Evolutionary conservation across 2,113 vertebrate genomes (phyloP).

Genomic region (Eclectus roratus): DNA sequence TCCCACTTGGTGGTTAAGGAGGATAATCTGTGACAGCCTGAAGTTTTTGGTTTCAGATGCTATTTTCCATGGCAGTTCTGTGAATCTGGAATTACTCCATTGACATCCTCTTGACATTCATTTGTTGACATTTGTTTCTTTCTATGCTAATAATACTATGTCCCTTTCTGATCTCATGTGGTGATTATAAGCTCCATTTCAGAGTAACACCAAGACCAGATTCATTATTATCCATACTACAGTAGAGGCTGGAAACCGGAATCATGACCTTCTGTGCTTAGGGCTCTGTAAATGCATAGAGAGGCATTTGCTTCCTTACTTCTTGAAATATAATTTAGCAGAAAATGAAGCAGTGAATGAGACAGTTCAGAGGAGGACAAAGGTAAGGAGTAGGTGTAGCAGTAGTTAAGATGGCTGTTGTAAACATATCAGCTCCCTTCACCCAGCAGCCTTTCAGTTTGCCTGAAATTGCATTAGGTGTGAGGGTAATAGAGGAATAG

Average conservation of each 20-base stretch:
- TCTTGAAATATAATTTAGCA: conserved; percentile 27
- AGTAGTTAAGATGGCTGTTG: neutral
- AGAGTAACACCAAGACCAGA: neutral
- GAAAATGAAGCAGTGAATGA: conserved; percentile 23
- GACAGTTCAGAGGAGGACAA: neutral
- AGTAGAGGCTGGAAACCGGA: neutral
- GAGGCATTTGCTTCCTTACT: neutral
- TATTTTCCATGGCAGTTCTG: neutral
- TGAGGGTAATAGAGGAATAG: neutral
- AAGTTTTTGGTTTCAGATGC: neutral
- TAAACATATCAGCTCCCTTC: neutral
- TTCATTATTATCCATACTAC: neutral
- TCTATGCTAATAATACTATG: neutral
- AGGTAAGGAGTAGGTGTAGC: neutral
- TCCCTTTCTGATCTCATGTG: neutral
- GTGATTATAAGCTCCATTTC: conserved; percentile 1
- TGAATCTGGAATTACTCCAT: neutral
- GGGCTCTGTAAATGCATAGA: neutral
- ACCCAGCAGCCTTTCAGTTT: neutral
- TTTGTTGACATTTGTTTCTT: conserved; percentile 8
- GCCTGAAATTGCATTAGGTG: neutral
- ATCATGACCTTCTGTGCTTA: conserved; percentile 8
- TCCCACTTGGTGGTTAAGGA: neutral
- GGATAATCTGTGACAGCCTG: neutral
- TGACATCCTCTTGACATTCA: neutral